Percentiles rank a stretch among this genome's conserved stretches.
Evolutionary conservation across 2,113 vertebrate genomes (phyloP).

Genomic region (Malurus cyaneus): DNA sequence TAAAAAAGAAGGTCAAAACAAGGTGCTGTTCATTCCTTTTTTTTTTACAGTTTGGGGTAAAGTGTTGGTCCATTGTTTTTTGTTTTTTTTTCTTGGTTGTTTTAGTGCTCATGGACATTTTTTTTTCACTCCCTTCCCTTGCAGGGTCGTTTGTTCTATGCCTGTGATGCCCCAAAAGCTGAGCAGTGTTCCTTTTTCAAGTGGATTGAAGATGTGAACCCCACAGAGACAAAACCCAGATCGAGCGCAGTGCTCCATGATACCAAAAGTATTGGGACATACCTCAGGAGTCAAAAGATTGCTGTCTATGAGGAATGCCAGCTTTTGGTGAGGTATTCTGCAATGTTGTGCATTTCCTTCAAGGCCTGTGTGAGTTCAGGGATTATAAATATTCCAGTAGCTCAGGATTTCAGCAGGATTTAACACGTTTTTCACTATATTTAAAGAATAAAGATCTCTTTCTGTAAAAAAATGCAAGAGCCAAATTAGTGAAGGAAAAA

Average conservation of each 20-base stretch:
- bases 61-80: not conserved
- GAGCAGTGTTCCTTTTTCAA: constrained; percentile 79
- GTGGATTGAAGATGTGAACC: constrained; percentile 72
- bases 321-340: constrained; percentile 76
- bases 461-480: not conserved
- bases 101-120: not conserved
- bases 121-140: not conserved
- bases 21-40: constrained; percentile 63
- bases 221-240: not conserved
- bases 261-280: constrained; percentile 70
- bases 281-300: constrained; percentile 74
- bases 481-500: not conserved
- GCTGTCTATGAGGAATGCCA: constrained; percentile 77
- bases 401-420: not conserved
- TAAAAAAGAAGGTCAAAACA: constrained; percentile 79
- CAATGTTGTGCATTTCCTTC: not conserved
- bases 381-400: not conserved
- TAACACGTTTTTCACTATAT: rapidly evolving
- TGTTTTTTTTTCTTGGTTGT: not conserved
- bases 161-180: constrained; percentile 74
- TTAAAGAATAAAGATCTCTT: not conserved
- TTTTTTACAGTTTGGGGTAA: not conserved
- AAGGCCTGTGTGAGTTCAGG: not conserved
- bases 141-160: constrained; percentile 79
- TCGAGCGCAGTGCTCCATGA: constrained; percentile 53